These are phyloP conservation scores for Bradypodion pumilum DNA, from an alignment of 2,797 vertebrate species.

Conservation along the genomic window DNA sequence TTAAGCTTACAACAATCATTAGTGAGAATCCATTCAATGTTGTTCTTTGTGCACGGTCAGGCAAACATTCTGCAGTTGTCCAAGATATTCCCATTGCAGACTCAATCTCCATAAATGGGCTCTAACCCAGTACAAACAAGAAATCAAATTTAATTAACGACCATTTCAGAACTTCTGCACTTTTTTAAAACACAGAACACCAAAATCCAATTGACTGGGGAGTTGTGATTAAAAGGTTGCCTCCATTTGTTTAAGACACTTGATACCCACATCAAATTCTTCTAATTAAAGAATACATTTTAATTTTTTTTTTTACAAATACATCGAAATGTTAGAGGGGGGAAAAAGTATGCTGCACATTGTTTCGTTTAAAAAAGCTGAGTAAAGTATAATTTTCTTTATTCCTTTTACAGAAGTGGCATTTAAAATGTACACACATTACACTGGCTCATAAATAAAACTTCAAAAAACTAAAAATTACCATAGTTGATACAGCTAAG, in stretches of 20 bases:
- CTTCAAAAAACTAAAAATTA: conserved; percentile 58
- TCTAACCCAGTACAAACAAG: fast-evolving
- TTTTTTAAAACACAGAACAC: background rate
- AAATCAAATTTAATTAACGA: background rate
- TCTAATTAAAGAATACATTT: background rate
- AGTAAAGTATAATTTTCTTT: conserved; percentile 48
- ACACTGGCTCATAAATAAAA: conserved; percentile 55
- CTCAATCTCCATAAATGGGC: background rate
- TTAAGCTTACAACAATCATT: background rate
- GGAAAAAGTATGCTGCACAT: conserved; percentile 31
- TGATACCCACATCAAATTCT: background rate
- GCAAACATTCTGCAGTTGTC: background rate
- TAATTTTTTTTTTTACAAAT: conserved; percentile 30
- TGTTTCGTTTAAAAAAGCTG: conserved; percentile 34
- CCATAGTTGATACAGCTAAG: conserved; percentile 54
- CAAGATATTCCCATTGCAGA: background rate
- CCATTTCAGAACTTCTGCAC: background rate
- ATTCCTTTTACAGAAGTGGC: conserved; percentile 48
- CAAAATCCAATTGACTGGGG: conserved; percentile 19
- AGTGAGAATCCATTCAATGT: background rate
- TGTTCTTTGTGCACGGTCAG: background rate
- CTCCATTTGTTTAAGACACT: background rate
- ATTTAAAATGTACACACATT: conserved; percentile 51
- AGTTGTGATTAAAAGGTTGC: conserved; percentile 12
- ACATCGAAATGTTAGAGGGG: background rate